A percentile compares a stretch with the other conserved stretches of the same genome.
Conservation (phyloP, 1,140 invertebrate genomes). For the Macrotrachela quadricornifera region DNA sequence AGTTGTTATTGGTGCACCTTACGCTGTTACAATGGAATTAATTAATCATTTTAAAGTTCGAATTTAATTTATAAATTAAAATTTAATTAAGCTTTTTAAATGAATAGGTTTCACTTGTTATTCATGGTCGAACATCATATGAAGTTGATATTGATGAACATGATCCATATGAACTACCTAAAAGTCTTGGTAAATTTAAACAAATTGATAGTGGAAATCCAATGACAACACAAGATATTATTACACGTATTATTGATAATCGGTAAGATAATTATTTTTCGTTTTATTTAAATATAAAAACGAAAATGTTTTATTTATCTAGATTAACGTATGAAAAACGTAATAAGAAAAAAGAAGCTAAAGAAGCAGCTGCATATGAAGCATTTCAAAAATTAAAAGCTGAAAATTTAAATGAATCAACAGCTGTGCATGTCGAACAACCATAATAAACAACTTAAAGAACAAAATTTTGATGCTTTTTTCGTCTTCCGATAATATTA, state of each 20-base stretch:
- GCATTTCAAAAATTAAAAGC: constrained; percentile 1
- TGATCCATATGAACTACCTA: constrained; percentile 68
- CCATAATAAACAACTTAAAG: too few species aligned
- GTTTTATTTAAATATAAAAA: neutral
- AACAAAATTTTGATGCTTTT: too few species aligned
- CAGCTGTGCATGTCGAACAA: too few species aligned
- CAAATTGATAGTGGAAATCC: constrained; percentile 55
- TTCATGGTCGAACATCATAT: constrained; percentile 64
- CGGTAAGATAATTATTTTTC: constrained; percentile 33
- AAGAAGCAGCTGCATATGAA: constrained; percentile 34
- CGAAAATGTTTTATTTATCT: constrained; percentile 11
- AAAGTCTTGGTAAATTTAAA: constrained; percentile 49
- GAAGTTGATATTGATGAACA: constrained; percentile 46
- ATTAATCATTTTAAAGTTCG: constrained; percentile 88
- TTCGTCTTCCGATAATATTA: too few species aligned
- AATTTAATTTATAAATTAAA: constrained; percentile 26
- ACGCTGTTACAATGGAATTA: constrained; percentile 67
- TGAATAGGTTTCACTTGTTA: constrained; percentile 40
- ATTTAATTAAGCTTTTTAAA: too few species aligned
- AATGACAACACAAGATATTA: constrained; percentile 87
- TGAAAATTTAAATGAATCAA: too few species aligned
- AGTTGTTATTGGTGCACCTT: constrained; percentile 95
- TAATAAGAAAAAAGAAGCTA: constrained; percentile 67
- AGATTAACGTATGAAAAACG: constrained; percentile 58
- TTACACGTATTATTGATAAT: constrained; percentile 79